Percentiles rank a stretch among this genome's conserved stretches.
These are phyloP conservation scores for Acronicta alni DNA, from an alignment of 2,888 invertebrate genomes.

Conservation along the genomic window DNA sequence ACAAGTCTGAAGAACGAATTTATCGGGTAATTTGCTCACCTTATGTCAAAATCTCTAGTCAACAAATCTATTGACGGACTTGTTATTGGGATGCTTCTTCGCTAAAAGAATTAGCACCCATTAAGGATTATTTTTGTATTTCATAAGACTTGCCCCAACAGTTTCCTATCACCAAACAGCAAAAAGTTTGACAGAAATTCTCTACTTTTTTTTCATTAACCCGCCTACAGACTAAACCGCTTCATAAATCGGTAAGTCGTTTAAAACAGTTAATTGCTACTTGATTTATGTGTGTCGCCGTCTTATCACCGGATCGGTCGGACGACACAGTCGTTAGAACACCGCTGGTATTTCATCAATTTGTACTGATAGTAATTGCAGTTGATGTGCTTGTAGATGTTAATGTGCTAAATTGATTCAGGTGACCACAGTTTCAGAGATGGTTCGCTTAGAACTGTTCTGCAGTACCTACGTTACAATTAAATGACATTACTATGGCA, in stretches of 20 bases:
- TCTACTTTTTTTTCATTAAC: background rate
- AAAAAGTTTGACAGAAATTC: slow-evolving; percentile 8
- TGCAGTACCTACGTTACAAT: background rate
- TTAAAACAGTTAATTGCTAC: slow-evolving; percentile 67
- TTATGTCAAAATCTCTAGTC: too few relatives aligned
- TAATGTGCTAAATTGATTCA: slow-evolving; percentile 20
- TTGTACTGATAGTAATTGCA: slow-evolving; percentile 63
- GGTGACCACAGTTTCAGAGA: slow-evolving; percentile 13
- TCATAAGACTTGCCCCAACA: background rate
- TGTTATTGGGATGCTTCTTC: too few relatives aligned
- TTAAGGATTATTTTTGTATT: background rate
- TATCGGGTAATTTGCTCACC: too few relatives aligned
- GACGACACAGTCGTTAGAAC: slow-evolving; percentile 54
- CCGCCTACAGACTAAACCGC: slow-evolving; percentile 37
- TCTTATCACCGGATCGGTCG: slow-evolving; percentile 66
- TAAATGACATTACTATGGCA: too few relatives aligned
- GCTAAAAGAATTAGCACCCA: background rate
- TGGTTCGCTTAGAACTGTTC: slow-evolving; percentile 2
- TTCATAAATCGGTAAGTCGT: slow-evolving; percentile 65
- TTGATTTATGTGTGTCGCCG: slow-evolving; percentile 72
- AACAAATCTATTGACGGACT: too few relatives aligned
- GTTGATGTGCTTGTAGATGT: slow-evolving; percentile 22
- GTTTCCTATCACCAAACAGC: background rate
- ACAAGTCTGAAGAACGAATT: too few relatives aligned
- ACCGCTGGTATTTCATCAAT: slow-evolving; percentile 65